These are phyloP conservation scores for Hycleus phaleratus DNA, from an alignment of 1,140 invertebrate genomes.

Conservation along the genomic window DNA sequence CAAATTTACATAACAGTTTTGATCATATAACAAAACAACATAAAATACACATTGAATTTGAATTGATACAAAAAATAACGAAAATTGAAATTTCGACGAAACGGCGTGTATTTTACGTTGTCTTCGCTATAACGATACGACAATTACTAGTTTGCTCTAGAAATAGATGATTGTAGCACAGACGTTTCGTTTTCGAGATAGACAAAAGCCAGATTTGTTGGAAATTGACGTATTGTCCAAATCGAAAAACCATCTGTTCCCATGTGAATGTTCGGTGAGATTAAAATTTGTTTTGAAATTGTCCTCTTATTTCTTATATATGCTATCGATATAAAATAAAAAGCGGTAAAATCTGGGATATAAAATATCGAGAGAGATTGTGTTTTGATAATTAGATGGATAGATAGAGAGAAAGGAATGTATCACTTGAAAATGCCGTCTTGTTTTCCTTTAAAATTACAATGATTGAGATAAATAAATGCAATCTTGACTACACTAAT, in stretches of 20 bases:
- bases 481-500: constrained; percentile 24
- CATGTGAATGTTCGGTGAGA: no score
- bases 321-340: constrained; percentile 11
- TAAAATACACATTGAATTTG: constrained; percentile 16
- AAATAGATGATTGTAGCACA: not conserved
- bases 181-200: not conserved
- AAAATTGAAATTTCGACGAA: constrained; percentile 1
- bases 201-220: no score
- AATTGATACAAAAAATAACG: not conserved
- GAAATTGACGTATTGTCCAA: no score
- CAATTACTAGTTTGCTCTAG: constrained; percentile 11
- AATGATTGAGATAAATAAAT: constrained; percentile 21
- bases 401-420: constrained; percentile 22
- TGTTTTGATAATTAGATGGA: not conserved
- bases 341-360: not conserved
- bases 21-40: constrained; percentile 17
- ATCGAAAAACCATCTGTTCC: no score
- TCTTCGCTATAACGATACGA: constrained; percentile 10
- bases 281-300: no score
- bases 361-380: not conserved
- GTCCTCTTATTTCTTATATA: constrained; percentile 4
- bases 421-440: constrained; percentile 30
- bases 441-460: constrained; percentile 14
- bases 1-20: constrained; percentile 16
- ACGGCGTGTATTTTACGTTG: constrained; percentile 14